Evolutionary conservation across 2,797 vertebrate species (phyloP).

Genomic region (Cryptoprocta ferox): DNA sequence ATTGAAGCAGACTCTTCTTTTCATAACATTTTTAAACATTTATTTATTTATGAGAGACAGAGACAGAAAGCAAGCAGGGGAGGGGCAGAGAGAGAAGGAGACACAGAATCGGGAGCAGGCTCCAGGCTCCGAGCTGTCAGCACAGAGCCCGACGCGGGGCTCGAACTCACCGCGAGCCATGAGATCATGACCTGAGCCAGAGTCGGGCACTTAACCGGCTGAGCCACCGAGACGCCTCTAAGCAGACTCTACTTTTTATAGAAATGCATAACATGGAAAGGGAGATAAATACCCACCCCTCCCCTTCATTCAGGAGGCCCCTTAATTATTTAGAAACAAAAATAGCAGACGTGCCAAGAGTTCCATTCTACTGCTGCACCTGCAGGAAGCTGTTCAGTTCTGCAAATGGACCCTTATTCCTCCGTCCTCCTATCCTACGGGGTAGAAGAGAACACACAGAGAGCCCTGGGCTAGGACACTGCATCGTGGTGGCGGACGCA

Average conservation of each 20-base stretch:
- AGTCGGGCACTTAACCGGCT: too few species aligned
- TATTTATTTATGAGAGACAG: too few species aligned
- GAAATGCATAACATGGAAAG: not conserved
- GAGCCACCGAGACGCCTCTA: too few species aligned
- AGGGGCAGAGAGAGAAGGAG: too few species aligned
- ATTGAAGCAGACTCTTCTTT: not conserved
- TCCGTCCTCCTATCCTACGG: not conserved
- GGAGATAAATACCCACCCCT: not conserved
- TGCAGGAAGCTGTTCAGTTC: not conserved
- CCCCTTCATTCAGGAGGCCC: not conserved
- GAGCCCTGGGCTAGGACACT: not conserved
- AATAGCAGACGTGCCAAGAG: not conserved
- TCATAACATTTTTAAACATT: too few species aligned
- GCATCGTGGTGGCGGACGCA: rapidly evolving
- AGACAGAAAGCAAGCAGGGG: too few species aligned
- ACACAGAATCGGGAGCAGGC: too few species aligned
- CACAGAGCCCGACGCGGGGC: too few species aligned
- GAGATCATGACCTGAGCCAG: too few species aligned
- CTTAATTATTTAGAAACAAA: not conserved
- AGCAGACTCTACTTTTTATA: not conserved
- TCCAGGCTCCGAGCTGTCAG: too few species aligned
- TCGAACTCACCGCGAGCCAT: rapidly evolving
- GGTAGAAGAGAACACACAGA: not conserved
- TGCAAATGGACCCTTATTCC: rapidly evolving
- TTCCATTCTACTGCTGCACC: rapidly evolving